Evolutionary conservation across 1,140 invertebrate species (phyloP).

Genomic region (Drosophila kepulauana): DNA sequence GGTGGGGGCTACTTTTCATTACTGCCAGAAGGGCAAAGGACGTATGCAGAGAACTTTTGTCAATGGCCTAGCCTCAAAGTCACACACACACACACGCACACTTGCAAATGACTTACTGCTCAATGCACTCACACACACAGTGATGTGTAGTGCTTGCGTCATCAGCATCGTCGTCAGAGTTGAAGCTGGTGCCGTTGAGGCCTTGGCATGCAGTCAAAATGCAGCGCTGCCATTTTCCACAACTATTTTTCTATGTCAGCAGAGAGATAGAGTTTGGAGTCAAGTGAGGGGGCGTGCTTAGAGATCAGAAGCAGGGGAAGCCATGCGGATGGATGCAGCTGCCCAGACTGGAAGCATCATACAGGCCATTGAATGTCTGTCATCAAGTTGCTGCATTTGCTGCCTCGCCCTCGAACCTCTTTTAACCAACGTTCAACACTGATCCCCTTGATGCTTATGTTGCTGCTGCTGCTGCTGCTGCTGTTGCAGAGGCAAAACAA

Average conservation of each 20-base stretch:
- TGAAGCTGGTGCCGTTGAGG: constrained; percentile 58
- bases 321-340: constrained; percentile 35
- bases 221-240: constrained; percentile 58
- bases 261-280: constrained; percentile 18
- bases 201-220: constrained; percentile 82
- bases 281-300: neutral
- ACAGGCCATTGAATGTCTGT: constrained; percentile 74
- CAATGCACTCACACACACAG: constrained; percentile 42
- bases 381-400: constrained; percentile 51
- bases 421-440: neutral
- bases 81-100: constrained; percentile 51
- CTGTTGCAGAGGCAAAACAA: constrained; percentile 58
- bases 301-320: constrained; percentile 34
- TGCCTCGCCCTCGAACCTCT: neutral
- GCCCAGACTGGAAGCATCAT: constrained; percentile 39
- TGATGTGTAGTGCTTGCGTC: constrained; percentile 69
- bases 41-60: constrained; percentile 66
- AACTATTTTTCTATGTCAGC: constrained; percentile 82
- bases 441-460: neutral
- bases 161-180: constrained; percentile 58
- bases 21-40: constrained; percentile 52
- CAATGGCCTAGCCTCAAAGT: constrained; percentile 73
- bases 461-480: constrained; percentile 14
- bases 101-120: constrained; percentile 52
- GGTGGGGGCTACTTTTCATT: constrained; percentile 69